A percentile compares a stretch with the other conserved stretches of the same genome.
phyloP scores from a whole-genome alignment of 2,888 invertebrate species.

The Aspidapion aeneum region DNA sequence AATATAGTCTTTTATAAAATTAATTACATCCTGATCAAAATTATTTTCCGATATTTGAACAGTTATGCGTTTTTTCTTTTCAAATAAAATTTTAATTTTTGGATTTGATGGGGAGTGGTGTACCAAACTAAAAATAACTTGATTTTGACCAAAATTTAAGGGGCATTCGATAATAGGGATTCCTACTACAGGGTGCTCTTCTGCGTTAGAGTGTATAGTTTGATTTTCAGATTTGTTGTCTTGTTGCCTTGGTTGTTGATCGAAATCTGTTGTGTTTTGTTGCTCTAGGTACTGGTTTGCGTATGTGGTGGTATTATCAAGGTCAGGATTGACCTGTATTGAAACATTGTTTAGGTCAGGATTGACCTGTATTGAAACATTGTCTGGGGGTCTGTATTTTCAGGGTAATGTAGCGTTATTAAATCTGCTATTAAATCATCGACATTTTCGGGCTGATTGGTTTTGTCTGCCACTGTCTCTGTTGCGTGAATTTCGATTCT shows the following conservation, averaged over 20 bases:
- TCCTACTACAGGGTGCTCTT: constrained; percentile 12
- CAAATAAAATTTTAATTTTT: constrained; percentile 16
- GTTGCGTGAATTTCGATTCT: constrained; percentile 10
- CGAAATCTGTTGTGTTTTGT: constrained; percentile 14
- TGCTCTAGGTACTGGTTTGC: too few species aligned
- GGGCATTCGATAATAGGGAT: constrained; percentile 16
- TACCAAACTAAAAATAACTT: constrained; percentile 18
- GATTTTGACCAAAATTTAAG: constrained; percentile 23
- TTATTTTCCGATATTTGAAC: constrained; percentile 23
- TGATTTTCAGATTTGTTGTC: background rate
- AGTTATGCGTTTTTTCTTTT: constrained; percentile 16
- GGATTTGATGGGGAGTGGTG: constrained; percentile 18
- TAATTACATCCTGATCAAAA: constrained; percentile 19
- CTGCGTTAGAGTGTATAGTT: constrained; percentile 18
- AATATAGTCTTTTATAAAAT: constrained; percentile 20
- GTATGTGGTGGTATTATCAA: too few species aligned
- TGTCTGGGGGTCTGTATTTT: too few species aligned
- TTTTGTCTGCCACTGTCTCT: too few species aligned
- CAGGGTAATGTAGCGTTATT: too few species aligned
- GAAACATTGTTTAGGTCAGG: too few species aligned
- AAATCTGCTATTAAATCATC: too few species aligned
- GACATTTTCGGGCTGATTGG: too few species aligned
- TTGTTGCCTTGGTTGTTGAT: too few species aligned
- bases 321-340: too few species aligned
- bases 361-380: too few species aligned